Evolutionary conservation across 2,797 vertebrate species (phyloP).

Genomic region (Sebastes ruberrimus): DNA sequence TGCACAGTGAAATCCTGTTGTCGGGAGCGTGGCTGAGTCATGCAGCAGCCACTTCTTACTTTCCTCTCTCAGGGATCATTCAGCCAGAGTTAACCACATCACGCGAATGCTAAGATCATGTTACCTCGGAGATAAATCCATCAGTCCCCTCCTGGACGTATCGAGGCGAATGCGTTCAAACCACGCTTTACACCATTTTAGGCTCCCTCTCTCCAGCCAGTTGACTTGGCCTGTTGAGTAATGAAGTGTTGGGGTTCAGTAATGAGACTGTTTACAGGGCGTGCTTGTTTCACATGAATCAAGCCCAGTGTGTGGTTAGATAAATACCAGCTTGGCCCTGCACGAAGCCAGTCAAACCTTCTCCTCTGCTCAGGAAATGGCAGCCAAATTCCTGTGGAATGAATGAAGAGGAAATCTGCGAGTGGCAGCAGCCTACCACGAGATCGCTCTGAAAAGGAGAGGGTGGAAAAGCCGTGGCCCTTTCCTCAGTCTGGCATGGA

Average conservation of each 20-base stretch:
- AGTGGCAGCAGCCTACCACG: constrained; percentile 85
- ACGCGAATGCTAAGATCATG: constrained; percentile 38
- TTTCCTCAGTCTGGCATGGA: constrained; percentile 85
- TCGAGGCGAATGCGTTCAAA: constrained; percentile 67
- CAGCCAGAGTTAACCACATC: constrained; percentile 37
- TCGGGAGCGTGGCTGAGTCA: constrained; percentile 26
- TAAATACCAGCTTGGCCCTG: constrained; percentile 84
- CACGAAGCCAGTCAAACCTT: constrained; percentile 79
- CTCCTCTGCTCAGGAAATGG: constrained; percentile 90
- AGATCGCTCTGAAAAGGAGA: constrained; percentile 69
- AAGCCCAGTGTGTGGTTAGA: constrained; percentile 85
- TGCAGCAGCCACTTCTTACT: constrained; percentile 29
- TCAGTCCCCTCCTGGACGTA: constrained; percentile 47
- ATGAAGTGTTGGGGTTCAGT: constrained; percentile 85
- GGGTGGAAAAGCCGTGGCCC: constrained; percentile 83
- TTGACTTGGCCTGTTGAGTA: constrained; percentile 78
- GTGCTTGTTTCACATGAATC: constrained; percentile 86
- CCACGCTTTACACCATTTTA: constrained; percentile 63
- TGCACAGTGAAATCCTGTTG: constrained; percentile 27
- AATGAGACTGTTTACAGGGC: constrained; percentile 87
- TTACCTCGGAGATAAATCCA: constrained; percentile 73
- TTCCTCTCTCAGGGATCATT: constrained; percentile 41
- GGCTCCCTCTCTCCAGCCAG: constrained; percentile 67
- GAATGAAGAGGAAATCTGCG: constrained; percentile 95
- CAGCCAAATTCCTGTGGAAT: constrained; percentile 92